Evolutionary conservation across 2,113 vertebrate species (phyloP).

Genomic region (Cricetomys ansorgei): DNA sequence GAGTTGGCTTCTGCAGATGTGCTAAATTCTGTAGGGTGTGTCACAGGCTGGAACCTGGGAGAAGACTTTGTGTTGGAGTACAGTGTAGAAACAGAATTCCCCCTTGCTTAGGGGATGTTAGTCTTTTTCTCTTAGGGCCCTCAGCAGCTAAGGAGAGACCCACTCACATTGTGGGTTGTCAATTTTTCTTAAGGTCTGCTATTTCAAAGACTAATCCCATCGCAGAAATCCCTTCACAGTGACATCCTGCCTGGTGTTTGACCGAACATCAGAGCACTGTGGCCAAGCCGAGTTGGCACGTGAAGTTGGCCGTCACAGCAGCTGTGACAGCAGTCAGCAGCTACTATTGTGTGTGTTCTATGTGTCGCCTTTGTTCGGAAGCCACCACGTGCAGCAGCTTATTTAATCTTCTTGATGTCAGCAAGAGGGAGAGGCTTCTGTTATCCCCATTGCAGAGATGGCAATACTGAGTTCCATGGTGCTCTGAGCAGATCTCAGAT

Average conservation of each 20-base stretch:
- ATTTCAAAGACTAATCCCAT: not conserved
- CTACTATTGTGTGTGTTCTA: not conserved
- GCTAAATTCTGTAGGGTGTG: not conserved
- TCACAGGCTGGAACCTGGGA: not conserved
- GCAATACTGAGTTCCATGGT: not conserved
- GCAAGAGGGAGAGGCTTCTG: not conserved
- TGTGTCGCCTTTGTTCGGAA: not conserved
- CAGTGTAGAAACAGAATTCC: not conserved
- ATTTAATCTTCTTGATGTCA: not conserved
- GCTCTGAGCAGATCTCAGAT: not conserved
- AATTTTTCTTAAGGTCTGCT: not conserved
- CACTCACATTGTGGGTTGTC: not conserved
- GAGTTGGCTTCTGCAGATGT: not conserved
- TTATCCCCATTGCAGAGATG: not conserved
- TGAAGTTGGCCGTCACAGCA: not conserved
- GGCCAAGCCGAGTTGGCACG: not conserved
- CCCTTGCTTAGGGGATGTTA: not conserved
- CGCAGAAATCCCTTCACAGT: not conserved
- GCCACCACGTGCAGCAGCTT: not conserved
- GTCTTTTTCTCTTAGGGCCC: not conserved
- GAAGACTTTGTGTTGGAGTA: not conserved
- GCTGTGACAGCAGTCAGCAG: no score
- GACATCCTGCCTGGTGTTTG: not conserved
- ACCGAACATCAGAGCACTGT: not conserved
- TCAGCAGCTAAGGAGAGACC: not conserved